phyloP scores from a whole-genome alignment of 2,113 vertebrate genomes.

The Brienomyrus brachyistius region DNA sequence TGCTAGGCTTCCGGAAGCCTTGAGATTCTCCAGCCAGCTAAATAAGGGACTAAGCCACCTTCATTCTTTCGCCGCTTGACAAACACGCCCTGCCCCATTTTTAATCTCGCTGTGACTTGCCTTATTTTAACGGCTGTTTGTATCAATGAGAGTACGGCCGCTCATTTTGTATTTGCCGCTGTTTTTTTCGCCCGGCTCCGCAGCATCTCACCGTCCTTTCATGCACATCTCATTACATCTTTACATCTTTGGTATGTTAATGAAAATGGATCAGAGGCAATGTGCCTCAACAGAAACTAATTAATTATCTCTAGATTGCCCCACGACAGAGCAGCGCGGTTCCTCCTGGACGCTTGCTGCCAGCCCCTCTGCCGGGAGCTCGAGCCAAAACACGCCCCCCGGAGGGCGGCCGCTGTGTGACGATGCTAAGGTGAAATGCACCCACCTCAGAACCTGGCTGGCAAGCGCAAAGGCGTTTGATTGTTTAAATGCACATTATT shows the following conservation, averaged over 20 bases:
- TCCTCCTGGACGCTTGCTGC: background rate
- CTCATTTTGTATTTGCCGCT: background rate
- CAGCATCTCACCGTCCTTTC: background rate
- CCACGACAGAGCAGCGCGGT: background rate
- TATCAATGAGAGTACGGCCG: background rate
- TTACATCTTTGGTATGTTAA: constrained; percentile 11
- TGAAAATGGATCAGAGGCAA: constrained; percentile 11
- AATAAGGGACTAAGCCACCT: too few species aligned
- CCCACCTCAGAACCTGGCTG: background rate
- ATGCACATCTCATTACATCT: background rate
- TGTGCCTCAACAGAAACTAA: constrained; percentile 15
- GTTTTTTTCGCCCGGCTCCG: background rate
- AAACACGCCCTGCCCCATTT: background rate
- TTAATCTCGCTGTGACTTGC: background rate
- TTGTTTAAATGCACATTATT: background rate
- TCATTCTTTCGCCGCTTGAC: too few species aligned
- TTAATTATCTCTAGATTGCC: constrained; percentile 7
- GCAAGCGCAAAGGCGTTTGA: background rate
- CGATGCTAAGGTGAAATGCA: background rate
- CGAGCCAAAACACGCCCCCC: background rate
- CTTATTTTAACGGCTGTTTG: background rate
- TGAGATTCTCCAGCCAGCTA: too few species aligned
- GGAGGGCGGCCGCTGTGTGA: background rate
- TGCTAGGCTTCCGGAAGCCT: too few species aligned
- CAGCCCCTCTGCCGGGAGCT: background rate